Evolutionary conservation across 2,888 invertebrate genomes (phyloP).

Genomic region (Cremastinae sp.): DNA sequence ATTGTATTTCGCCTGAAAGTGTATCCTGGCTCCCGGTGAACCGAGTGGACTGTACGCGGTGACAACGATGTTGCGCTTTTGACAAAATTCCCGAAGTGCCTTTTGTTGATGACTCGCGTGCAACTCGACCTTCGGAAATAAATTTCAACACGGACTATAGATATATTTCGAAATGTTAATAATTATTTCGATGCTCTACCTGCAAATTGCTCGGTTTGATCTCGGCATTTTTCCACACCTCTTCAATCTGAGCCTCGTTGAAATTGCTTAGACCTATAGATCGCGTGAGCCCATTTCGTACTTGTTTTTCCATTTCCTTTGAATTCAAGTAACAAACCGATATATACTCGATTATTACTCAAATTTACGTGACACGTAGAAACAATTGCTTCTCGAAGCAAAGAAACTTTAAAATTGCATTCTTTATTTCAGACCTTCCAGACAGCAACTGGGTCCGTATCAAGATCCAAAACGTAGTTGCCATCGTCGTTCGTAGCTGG

Average conservation of each 20-base stretch:
- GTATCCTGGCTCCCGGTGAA: slow-evolving; percentile 85
- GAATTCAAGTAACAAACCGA: slow-evolving; percentile 53
- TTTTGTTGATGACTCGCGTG: slow-evolving; percentile 90
- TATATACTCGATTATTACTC: slow-evolving; percentile 24
- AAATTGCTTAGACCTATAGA: slow-evolving; percentile 92
- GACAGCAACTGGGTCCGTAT: slow-evolving; percentile 85
- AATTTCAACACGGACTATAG: neutral
- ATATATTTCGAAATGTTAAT: neutral
- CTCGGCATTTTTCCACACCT: slow-evolving; percentile 83
- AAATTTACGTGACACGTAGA: neutral
- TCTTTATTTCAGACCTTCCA: slow-evolving; percentile 84
- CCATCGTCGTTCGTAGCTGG: slow-evolving; percentile 84
- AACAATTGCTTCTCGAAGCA: too few species aligned
- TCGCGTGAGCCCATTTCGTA: slow-evolving; percentile 84
- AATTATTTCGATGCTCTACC: slow-evolving; percentile 66
- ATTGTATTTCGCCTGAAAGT: slow-evolving; percentile 77
- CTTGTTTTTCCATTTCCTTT: slow-evolving; percentile 87
- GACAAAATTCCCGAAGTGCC: slow-evolving; percentile 84
- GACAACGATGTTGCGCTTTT: slow-evolving; percentile 84
- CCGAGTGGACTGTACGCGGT: slow-evolving; percentile 89
- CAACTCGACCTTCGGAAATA: slow-evolving; percentile 83
- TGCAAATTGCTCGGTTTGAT: slow-evolving; percentile 88
- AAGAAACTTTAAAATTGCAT: neutral
- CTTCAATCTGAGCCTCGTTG: slow-evolving; percentile 85
- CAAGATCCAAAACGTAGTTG: slow-evolving; percentile 83